These are phyloP conservation scores for Falcaria lacertinaria DNA, from an alignment of 2,888 invertebrate species.

Conservation along the genomic window DNA sequence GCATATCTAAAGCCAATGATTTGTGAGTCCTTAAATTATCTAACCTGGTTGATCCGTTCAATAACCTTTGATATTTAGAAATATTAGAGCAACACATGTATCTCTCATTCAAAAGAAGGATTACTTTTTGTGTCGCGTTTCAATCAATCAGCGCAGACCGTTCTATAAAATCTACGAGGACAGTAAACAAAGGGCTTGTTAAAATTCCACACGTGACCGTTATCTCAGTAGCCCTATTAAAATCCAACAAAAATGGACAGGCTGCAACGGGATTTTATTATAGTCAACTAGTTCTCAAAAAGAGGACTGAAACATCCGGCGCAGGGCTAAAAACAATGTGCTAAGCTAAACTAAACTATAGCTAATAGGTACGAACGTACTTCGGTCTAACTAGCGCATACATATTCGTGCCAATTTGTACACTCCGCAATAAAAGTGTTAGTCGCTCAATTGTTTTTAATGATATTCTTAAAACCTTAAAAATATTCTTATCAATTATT, in stretches of 20 bases:
- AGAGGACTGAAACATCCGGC: background rate
- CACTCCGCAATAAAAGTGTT: background rate
- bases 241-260: slow-evolving; percentile 47
- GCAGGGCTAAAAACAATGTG: background rate
- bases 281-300: slow-evolving; percentile 2
- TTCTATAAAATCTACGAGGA: slow-evolving; percentile 15
- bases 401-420: background rate
- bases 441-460: too few species aligned
- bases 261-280: slow-evolving; percentile 15
- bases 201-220: slow-evolving; percentile 58
- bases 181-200: slow-evolving; percentile 68
- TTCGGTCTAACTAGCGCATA: too few species aligned
- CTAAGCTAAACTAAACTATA: too few species aligned
- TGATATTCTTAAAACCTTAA: too few species aligned
- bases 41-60: background rate
- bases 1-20: background rate
- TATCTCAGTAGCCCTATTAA: slow-evolving; percentile 48
- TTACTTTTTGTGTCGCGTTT: background rate
- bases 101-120: background rate
- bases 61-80: background rate
- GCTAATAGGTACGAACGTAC: too few species aligned
- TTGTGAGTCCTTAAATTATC: background rate
- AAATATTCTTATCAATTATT: too few species aligned
- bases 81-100: background rate
- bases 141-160: slow-evolving; percentile 20